A percentile compares a stretch with the other conserved stretches of the same genome.
Conservation (phyloP, 2,888 invertebrate genomes). For the Nymphalis polychloros region DNA sequence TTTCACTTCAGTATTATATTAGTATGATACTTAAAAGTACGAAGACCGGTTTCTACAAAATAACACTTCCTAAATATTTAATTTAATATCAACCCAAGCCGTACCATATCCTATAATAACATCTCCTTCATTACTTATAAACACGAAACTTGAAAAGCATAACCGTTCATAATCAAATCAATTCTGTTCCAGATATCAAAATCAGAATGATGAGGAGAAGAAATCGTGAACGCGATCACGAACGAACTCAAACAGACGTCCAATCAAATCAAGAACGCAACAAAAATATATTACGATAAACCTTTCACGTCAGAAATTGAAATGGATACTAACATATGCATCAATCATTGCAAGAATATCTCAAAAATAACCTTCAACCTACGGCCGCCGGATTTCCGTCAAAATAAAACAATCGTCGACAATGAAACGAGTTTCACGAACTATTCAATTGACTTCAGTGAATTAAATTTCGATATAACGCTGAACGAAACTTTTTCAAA, state of each 20-base stretch:
- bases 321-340: conserved; percentile 36
- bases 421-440: conserved; percentile 29
- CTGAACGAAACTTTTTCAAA: conserved; percentile 56
- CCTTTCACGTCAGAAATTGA: conserved; percentile 18
- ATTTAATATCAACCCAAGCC: too few relatives aligned
- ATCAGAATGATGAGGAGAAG: conserved; percentile 15
- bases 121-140: background rate
- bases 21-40: too few relatives aligned
- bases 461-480: conserved; percentile 49
- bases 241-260: background rate
- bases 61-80: too few relatives aligned
- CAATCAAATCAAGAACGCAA: conserved; percentile 16
- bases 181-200: conserved; percentile 26
- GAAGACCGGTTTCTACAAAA: too few relatives aligned
- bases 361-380: conserved; percentile 51
- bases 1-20: too few relatives aligned
- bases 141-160: background rate
- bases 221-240: conserved; percentile 12
- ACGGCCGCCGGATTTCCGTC: conserved; percentile 42
- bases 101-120: too few relatives aligned
- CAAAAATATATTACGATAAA: conserved; percentile 22
- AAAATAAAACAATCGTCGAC: conserved; percentile 38
- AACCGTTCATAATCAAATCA: conserved; percentile 3
- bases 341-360: conserved; percentile 56
- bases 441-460: conserved; percentile 52